Base-by-base conservation (phyloP, 2,888 invertebrate species). In the Catocala nupta region DNA sequence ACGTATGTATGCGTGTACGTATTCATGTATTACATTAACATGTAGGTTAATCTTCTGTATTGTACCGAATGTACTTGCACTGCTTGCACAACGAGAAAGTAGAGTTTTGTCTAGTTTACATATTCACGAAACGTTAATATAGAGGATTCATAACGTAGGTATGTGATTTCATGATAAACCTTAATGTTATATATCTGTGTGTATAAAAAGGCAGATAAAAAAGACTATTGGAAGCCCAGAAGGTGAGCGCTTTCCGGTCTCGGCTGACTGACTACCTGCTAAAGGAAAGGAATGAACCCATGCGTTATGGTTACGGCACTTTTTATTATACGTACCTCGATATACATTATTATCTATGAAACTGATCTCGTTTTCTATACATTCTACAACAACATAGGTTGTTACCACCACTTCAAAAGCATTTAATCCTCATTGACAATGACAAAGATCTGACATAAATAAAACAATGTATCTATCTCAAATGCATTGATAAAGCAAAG, bases 181-280 rank as follows among this genome's bases (percentile, higher is more conserved):
- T 66, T 76, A 79, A 77, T 75, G 73, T 75, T 80, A 81, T 11
- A 56, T 67, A 75, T 77, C 76, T 75, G 68, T 78, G 71, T 70
- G 70, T 68, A 76, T 75, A 78, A 84, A 86, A 86, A 83, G 81
- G 74, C 63, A 72, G 59, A 72, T 71, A 65, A 79, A 85, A 89
- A 78, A 90, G 88, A 74, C 75, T 78, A 82, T 85, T 82, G 82
- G 81, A 84, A 81, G 80, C 81, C 81, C 77, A 78, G 71, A 76
- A 81, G 82, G 85, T 84, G 83, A 88, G 80, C 82, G 81, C 83
- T 89, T 88, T 90, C 89, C 90, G 91, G 88, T 81, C 83, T 83
- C 83, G 82, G 80, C 71, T 73, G 83, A 78, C 83, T 84, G 83
- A 85, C 90, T 92, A 92, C 93, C 93, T 93, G 92, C 89, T 86